Percentiles rank a stretch among this genome's conserved stretches.
These are phyloP conservation scores for Andrena flavipes DNA, from an alignment of 2,888 invertebrate species.

Conservation along the genomic window DNA sequence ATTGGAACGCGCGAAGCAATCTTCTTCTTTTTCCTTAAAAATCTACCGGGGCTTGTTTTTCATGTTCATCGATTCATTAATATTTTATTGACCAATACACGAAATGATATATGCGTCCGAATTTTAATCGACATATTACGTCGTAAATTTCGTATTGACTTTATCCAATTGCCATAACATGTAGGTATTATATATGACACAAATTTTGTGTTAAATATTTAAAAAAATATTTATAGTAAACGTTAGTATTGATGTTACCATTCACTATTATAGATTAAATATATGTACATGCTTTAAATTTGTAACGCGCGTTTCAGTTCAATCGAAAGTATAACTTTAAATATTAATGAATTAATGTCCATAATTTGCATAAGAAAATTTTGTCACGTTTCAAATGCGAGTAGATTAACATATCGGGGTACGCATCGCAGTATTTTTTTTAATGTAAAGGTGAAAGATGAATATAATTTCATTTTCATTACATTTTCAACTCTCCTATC, in stretches of 20 bases:
- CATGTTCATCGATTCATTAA: constrained; percentile 14
- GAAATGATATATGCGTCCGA: background rate
- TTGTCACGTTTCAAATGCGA: background rate
- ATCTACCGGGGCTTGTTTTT: constrained; percentile 34
- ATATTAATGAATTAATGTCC: constrained; percentile 8
- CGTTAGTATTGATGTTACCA: background rate
- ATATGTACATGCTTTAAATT: constrained; percentile 5
- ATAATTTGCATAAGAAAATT: background rate
- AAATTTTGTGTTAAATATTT: background rate
- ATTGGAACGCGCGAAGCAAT: constrained; percentile 40
- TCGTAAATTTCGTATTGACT: constrained; percentile 1
- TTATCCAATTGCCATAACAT: background rate
- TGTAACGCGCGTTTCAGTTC: background rate
- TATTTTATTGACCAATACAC: background rate
- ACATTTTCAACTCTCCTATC: background rate
- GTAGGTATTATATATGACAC: background rate
- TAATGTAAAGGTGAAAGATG: background rate
- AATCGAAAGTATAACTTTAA: no score
- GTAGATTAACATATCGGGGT: background rate
- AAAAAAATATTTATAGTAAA: constrained; percentile 10
- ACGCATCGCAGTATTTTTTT: background rate
- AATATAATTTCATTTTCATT: background rate
- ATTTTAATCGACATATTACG: background rate
- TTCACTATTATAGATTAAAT: constrained; percentile 5
- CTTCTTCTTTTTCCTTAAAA: constrained; percentile 54